These are phyloP conservation scores for Scolopax rusticola DNA, from an alignment of 2,797 vertebrate genomes.

Conservation along the genomic window DNA sequence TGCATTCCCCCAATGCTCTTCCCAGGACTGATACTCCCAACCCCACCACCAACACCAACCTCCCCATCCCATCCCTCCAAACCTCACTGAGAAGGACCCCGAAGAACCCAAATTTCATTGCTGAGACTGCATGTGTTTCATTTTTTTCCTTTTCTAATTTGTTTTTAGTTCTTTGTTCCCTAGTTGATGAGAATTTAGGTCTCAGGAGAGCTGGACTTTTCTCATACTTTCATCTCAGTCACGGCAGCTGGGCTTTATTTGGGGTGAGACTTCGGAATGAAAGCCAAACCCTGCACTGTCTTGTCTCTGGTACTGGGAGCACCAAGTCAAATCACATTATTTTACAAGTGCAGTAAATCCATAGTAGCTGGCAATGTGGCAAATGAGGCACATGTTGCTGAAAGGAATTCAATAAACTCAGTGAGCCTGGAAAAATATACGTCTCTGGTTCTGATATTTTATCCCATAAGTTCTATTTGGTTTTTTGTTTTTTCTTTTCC, in stretches of 20 bases:
- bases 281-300: background rate
- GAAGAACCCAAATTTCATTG: background rate
- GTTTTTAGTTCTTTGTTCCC: background rate
- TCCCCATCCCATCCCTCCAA: background rate
- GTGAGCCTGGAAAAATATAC: background rate
- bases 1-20: background rate
- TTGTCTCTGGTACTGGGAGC: background rate
- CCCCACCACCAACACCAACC: background rate
- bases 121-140: fast-evolving
- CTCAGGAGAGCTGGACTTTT: background rate
- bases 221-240: background rate
- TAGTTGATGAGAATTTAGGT: background rate
- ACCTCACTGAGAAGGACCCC: background rate
- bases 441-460: background rate
- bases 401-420: constrained; percentile 5
- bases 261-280: background rate
- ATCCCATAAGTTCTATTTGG: background rate
- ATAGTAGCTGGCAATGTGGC: background rate
- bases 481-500: background rate
- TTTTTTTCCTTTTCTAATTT: background rate
- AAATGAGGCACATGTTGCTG: background rate
- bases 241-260: background rate
- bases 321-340: background rate
- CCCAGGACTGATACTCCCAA: background rate
- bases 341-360: background rate